Percentiles rank a stretch among this genome's conserved stretches.
Conservation (phyloP, 2,888 invertebrate genomes). For the Matsumyia berberina region DNA sequence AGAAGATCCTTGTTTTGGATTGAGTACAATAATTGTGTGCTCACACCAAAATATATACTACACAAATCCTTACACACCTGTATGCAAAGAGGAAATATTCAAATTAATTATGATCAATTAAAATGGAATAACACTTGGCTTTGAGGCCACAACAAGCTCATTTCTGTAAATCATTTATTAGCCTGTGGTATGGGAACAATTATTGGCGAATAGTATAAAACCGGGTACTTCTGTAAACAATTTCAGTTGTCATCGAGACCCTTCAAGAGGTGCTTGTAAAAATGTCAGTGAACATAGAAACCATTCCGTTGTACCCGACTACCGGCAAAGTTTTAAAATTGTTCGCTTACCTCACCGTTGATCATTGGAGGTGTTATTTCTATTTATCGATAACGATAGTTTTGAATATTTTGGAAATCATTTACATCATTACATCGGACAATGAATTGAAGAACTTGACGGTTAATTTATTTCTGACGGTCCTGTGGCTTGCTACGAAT, state of each 20-base stretch:
- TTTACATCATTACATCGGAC: constrained; percentile 36
- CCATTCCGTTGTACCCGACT: constrained; percentile 53
- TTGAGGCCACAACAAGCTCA: constrained; percentile 31
- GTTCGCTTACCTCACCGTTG: constrained; percentile 55
- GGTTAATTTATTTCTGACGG: constrained; percentile 48
- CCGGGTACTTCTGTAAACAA: not conserved
- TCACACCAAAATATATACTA: not conserved
- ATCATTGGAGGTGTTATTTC: constrained; percentile 63
- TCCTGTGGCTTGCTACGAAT: constrained; percentile 54
- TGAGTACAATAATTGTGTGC: constrained; percentile 15
- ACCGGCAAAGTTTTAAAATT: constrained; percentile 67
- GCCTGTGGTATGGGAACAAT: constrained; percentile 4
- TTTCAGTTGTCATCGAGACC: constrained; percentile 4
- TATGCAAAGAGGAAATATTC: constrained; percentile 24
- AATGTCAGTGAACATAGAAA: constrained; percentile 57
- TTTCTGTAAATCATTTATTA: constrained; percentile 24
- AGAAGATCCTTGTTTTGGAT: not conserved
- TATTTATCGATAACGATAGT: constrained; percentile 9
- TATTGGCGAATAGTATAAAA: constrained; percentile 32
- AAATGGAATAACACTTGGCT: constrained; percentile 5
- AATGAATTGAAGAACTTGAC: constrained; percentile 42
- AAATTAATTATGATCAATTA: constrained; percentile 54
- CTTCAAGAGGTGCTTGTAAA: not conserved
- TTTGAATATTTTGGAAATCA: constrained; percentile 46
- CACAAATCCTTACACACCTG: no score